phyloP scores from a whole-genome alignment of 2,888 invertebrate species.

The Agrilus mali region DNA sequence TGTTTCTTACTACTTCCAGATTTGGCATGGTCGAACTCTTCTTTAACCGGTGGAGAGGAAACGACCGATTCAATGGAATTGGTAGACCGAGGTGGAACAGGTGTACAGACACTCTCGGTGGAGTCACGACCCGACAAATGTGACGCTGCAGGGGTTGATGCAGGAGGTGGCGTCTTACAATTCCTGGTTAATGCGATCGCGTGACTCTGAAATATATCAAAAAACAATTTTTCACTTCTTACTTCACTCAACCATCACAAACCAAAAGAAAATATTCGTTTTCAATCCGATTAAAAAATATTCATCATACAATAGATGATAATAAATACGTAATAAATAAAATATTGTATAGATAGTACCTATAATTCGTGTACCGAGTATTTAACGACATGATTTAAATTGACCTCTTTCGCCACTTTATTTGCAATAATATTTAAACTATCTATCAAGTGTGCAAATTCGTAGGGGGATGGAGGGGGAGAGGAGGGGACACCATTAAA shows the following conservation, averaged over 20 bases:
- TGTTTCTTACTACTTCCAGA: slow-evolving; percentile 45
- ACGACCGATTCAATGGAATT: slow-evolving; percentile 35
- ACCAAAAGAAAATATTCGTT: too few relatives aligned
- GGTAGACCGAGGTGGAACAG: slow-evolving; percentile 32
- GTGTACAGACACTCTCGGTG: slow-evolving; percentile 37
- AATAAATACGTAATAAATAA: too few relatives aligned
- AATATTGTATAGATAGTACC: too few relatives aligned
- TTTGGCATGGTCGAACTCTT: slow-evolving; percentile 52
- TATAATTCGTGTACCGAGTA: too few relatives aligned
- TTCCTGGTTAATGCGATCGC: slow-evolving; percentile 50
- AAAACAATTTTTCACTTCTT: background rate
- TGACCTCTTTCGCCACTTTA: too few relatives aligned
- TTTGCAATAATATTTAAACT: too few relatives aligned
- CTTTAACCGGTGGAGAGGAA: slow-evolving; percentile 49
- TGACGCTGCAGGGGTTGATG: slow-evolving; percentile 22
- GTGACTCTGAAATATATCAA: slow-evolving; percentile 41
- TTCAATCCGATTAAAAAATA: background rate
- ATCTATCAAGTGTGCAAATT: too few relatives aligned
- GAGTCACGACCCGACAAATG: slow-evolving; percentile 36
- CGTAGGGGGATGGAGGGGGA: too few relatives aligned
- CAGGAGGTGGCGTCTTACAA: slow-evolving; percentile 32
- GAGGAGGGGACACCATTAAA: too few relatives aligned
- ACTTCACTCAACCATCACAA: background rate
- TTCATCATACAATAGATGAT: too few relatives aligned
- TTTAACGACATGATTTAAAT: too few relatives aligned